A percentile compares a stretch with the other conserved stretches of the same genome.
Evolutionary conservation across 2,888 invertebrate genomes (phyloP).

Genomic region (Odontothrips loti): DNA sequence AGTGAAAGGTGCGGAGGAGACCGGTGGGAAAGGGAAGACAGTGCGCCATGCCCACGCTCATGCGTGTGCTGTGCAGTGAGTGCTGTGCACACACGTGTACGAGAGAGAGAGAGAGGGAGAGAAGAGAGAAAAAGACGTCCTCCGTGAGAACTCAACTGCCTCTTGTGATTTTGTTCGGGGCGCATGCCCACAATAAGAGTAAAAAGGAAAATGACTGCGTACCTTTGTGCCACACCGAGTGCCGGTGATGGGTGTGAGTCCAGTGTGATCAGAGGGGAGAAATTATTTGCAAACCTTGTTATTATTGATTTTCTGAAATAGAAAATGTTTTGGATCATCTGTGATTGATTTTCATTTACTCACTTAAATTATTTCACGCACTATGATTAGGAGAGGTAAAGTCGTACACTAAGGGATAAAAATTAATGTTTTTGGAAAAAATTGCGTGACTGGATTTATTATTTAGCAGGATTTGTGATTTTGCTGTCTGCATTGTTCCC

Average conservation of each 20-base stretch:
- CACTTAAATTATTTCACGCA: constrained; percentile 23
- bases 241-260: constrained; percentile 1
- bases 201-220: background rate
- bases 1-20: no score
- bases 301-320: background rate
- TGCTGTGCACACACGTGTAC: background rate
- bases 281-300: background rate
- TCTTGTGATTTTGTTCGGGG: constrained; percentile 23
- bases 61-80: background rate
- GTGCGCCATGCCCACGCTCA: no score
- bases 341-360: constrained; percentile 16
- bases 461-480: background rate
- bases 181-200: background rate
- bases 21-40: no score
- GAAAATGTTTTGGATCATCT: constrained; percentile 11
- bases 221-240: background rate
- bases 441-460: background rate
- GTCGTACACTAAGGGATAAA: background rate
- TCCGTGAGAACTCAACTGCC: constrained; percentile 8
- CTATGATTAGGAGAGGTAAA: background rate
- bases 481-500: background rate
- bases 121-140: background rate
- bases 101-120: background rate
- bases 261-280: background rate
- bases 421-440: background rate